Evolutionary conservation across 35 echinoderm and acorn worm genomes (phyloP).

Genomic region (Apostichopus japonicus): DNA sequence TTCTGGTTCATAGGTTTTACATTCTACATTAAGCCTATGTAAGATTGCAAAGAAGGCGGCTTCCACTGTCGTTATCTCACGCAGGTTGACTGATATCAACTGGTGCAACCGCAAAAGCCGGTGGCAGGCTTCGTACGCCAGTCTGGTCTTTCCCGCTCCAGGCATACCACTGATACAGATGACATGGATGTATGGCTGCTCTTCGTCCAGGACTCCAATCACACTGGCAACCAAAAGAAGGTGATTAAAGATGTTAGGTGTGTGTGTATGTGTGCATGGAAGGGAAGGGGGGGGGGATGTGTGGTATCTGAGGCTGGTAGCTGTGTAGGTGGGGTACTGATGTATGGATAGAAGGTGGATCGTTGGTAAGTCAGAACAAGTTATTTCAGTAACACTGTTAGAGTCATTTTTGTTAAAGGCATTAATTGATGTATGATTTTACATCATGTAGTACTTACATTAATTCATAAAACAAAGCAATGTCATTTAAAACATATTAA

Average conservation of each 20-base stretch:
- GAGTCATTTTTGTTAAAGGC: too few species aligned
- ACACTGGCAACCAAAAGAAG: constrained; percentile 17
- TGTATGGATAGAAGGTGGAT: too few species aligned
- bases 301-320: background rate
- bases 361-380: too few species aligned
- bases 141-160: constrained; percentile 88
- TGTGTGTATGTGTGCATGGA: background rate
- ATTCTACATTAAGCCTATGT: constrained; percentile 68
- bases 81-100: constrained; percentile 78
- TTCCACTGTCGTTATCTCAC: constrained; percentile 79
- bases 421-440: too few species aligned
- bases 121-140: constrained; percentile 85
- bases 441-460: too few species aligned
- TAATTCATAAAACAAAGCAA: too few species aligned
- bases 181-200: constrained; percentile 60
- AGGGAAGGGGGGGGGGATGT: background rate
- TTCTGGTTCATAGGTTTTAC: constrained; percentile 62
- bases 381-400: too few species aligned
- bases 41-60: constrained; percentile 80
- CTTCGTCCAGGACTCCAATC: constrained; percentile 55
- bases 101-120: constrained; percentile 61
- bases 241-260: background rate
- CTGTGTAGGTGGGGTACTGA: too few species aligned
- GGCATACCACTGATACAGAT: constrained; percentile 91
- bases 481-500: too few species aligned